Percentiles rank a stretch among this genome's conserved stretches.
phyloP scores from a whole-genome alignment of 2,888 invertebrate species.

The Anagyrus pseudococci region DNA sequence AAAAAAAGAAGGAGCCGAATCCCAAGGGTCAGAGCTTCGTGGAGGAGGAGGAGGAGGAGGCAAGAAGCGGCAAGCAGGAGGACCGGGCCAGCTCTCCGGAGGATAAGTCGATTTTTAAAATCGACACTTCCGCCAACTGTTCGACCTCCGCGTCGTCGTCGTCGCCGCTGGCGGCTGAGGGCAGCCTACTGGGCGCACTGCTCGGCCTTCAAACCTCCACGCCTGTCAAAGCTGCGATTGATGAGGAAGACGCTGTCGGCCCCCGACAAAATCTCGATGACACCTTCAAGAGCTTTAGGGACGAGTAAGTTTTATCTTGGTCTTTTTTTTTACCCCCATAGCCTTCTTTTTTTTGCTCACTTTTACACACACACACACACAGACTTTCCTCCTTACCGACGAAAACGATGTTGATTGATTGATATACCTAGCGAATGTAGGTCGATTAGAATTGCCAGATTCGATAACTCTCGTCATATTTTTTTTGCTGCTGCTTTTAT shows the following conservation, averaged over 20 bases:
- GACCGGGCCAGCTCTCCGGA: constrained; percentile 26
- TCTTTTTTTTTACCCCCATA: no score
- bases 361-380: no score
- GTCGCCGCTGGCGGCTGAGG: constrained; percentile 28
- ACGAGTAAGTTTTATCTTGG: constrained; percentile 12
- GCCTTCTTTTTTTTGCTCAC: no score
- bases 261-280: constrained; percentile 3
- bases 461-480: no score
- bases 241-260: background rate
- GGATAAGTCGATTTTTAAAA: constrained; percentile 41
- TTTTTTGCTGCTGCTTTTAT: no score
- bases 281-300: constrained; percentile 10
- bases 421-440: no score
- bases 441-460: no score
- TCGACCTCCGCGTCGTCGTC: constrained; percentile 27
- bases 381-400: no score
- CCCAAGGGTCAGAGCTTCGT: constrained; percentile 37
- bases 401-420: no score
- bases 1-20: no score
- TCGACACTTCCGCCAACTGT: background rate
- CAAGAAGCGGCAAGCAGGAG: no score
- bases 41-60: no score
- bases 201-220: constrained; percentile 31
- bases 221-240: constrained; percentile 18
- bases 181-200: constrained; percentile 3